Conservation (phyloP, 2,888 invertebrate species). For the Sphecodes monilicornis region DNA sequence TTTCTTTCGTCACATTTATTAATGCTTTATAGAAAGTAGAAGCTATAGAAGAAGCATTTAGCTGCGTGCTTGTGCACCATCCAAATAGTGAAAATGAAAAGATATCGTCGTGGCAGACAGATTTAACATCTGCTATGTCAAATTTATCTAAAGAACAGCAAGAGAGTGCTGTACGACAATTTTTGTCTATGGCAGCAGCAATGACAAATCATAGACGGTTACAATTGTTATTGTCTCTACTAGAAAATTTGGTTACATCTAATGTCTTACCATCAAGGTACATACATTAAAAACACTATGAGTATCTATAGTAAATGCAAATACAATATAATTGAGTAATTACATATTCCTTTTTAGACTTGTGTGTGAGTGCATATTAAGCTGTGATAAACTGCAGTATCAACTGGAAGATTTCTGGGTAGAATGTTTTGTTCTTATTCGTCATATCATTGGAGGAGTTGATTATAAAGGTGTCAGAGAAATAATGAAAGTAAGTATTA, state of each 20-base stretch:
- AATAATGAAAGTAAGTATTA: constrained; percentile 92
- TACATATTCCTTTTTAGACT: constrained; percentile 85
- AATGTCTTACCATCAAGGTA: constrained; percentile 92
- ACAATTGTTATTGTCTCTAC: constrained; percentile 90
- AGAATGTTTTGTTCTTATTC: constrained; percentile 93
- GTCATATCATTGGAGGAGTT: constrained; percentile 94
- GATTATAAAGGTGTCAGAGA: constrained; percentile 98
- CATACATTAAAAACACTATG: background rate
- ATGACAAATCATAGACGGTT: constrained; percentile 91
- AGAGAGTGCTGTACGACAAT: constrained; percentile 91
- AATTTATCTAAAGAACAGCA: constrained; percentile 90
- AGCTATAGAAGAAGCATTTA: constrained; percentile 95
- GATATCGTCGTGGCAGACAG: constrained; percentile 88
- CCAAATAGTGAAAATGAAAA: constrained; percentile 90
- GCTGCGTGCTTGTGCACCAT: constrained; percentile 93
- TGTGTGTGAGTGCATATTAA: constrained; percentile 94
- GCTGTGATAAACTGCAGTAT: constrained; percentile 92
- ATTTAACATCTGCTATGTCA: constrained; percentile 89
- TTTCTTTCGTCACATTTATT: background rate
- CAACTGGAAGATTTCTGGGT: constrained; percentile 95
- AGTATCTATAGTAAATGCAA: background rate
- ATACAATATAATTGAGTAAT: background rate
- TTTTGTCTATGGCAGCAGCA: constrained; percentile 90
- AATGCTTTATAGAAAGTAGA: constrained; percentile 89
- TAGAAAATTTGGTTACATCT: constrained; percentile 91